Evolutionary conservation across 2,113 vertebrate genomes (phyloP), one percentile per base, ranked within the genome.

Genomic region (Suncus etruscus): DNA sequence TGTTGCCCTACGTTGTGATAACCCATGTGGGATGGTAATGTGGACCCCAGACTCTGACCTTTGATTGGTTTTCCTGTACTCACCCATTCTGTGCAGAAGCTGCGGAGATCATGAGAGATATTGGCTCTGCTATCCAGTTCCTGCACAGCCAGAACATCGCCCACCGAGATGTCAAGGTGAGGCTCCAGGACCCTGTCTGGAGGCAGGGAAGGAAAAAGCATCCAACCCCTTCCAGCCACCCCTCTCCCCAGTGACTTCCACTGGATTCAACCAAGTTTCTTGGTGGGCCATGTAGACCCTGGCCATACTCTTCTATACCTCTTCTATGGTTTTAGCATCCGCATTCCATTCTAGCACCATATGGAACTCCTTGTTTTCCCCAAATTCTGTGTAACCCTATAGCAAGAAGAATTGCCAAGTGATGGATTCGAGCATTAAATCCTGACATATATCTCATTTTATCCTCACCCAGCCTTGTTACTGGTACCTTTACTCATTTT

Each of bases 161-260:
- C 1, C 99, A 99, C 97, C 98, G 99, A 95, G 99, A 99, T 2
- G 98, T 99, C 95, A 99, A 99, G 99, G 99, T 99, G 95, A 97
- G 93, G 29, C 45, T 39, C 39, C 6, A 76, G 82, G 24, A 83
- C 45, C 14, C 48, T 31, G 79, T 25, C 12, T 24, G 66, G 47
- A 31, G 25, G 14, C 51, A 73, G 24, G 11, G 68, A 66, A 82
- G 48, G 84, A 27, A 48, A 7, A 63, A 8, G 27, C 25, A 31
- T 24, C 47, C 16, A 32, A 4, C 39, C 31, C 20, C 51, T 15
- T 31, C 4, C 1, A 0, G 45, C 20, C 50, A 32, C 47, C 45
- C 79, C 12, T 54, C 73, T 3, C 16, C 32, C 73, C 25, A 2
- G 47, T 73, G 51, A 50, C 10, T 80, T 58, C 54, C 54, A 58